Base-by-base conservation (phyloP, 2,888 invertebrate genomes). In the Sesia bembeciformis region DNA sequence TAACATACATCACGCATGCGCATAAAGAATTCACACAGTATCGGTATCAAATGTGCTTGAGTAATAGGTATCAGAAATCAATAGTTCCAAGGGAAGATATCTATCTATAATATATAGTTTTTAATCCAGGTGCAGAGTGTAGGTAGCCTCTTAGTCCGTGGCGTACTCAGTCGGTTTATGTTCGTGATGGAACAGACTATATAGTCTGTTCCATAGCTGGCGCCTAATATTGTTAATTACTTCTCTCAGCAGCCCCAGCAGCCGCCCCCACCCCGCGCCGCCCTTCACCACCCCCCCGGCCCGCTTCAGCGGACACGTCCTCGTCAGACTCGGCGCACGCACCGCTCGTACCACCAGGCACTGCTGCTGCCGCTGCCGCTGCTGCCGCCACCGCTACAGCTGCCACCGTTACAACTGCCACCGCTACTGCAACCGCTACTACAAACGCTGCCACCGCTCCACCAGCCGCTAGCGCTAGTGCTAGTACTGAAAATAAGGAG, bases 261-360 rank as follows among this genome's bases (percentile, higher is more conserved):
- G 4, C 65, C 50, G 39, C 7, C 66, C 8, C 58, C 61, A 3
- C 62, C 72, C 60, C 59, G 39, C 81, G 83, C 0, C 74, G 79
- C 3, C 64, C 80, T n/a, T 84, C 82, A 57, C 90, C 83, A 49
- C 90, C 84, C 60, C 82, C 86, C 57, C 76, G 87, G 58, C 88
- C 84, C 55, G 84, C 90, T 54, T 91, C 90, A 50, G 90, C 90
- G 43, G 91, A 91, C 73, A 91, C 91, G 38, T 90, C 91, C 49
- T 88, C 91, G 57, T 89, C 91, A 58, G 86, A 88, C 79, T 83
- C 87, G 3, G 81, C 88, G 62, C 87, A 87, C 68, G 78, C 90
- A 56, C 85, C 86, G 58, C 76, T 83, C 7, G 78, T 74, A 52
- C 68, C 79, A 23, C 70, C 82, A 7, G 63, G 64, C 40, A 62